Evolutionary conservation across 2,797 vertebrate genomes (phyloP), one percentile per base, ranked within the genome.

Genomic region (Fringilla coelebs): DNA sequence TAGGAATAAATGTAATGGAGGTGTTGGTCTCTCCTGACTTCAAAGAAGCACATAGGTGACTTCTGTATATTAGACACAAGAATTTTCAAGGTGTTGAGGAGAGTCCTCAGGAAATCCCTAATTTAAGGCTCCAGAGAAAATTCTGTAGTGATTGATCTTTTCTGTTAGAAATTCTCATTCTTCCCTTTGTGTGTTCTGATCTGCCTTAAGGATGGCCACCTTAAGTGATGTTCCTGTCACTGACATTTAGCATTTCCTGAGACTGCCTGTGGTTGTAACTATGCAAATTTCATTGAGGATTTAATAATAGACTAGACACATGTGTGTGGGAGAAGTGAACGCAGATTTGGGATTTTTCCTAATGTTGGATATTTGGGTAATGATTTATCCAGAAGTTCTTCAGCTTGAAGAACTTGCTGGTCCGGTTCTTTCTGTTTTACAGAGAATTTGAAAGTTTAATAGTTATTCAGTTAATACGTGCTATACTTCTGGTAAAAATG

Each of bases 211-310:
- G 34, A 62, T 65, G 31, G 49, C 73, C 61, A 62, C 73, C 68
- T 90, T 91, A 91, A 92, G 17, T 38, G 63, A 41, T 82, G 48
- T 34, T 70, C 36, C 49, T 57, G 54, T 83, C 68, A 72, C 65
- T 68, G 76, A 89, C 2, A 1, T 82, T 82, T 49, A 77, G 48
- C 74, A 65, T 94, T 96, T 96, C 71, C 90, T 74, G 93, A 89
- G 67, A n/a, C 61, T 68, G 67, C 25, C 65, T 80, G 88, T 88
- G 52, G 41, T 82, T 89, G 63, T 52, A 89, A 38, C 77, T 82
- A 85, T 87, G 80, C 93, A 93, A 89, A 92, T 94, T 85, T 96
- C 75, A 76, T 71, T 76, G 71, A 86, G 46, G 32, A 85, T 91
- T 85, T 94, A 94, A 90, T 82, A 94, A 93, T 58, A 93, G 71